Evolutionary conservation across 2,888 invertebrate genomes (phyloP).

Genomic region (Sesamia inferens): DNA sequence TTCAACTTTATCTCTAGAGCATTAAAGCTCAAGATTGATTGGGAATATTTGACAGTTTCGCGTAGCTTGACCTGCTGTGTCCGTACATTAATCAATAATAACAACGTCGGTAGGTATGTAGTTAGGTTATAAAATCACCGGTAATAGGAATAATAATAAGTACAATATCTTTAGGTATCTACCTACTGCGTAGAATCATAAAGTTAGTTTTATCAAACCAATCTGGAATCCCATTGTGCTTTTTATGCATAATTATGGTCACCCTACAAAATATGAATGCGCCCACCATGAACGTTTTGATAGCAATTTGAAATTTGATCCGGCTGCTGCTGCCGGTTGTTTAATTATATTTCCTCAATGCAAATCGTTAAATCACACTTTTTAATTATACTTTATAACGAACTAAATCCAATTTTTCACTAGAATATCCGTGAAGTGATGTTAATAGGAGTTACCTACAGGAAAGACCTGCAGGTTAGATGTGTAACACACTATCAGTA

Average conservation of each 20-base stretch:
- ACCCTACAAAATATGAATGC: constrained; percentile 74
- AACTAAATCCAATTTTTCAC: constrained; percentile 18
- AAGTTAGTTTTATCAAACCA: background rate
- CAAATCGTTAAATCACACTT: constrained; percentile 47
- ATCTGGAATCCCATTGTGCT: background rate
- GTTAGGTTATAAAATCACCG: background rate
- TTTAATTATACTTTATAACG: constrained; percentile 11
- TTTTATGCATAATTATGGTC: constrained; percentile 32
- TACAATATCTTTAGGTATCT: background rate
- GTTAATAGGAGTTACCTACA: background rate
- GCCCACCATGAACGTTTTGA: constrained; percentile 73
- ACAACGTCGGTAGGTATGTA: background rate
- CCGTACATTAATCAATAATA: background rate
- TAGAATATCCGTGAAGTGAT: constrained; percentile 16
- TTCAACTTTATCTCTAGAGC: too few species aligned
- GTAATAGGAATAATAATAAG: background rate
- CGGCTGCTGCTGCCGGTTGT: constrained; percentile 70
- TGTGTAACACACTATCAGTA: too few species aligned
- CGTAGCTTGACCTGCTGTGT: too few species aligned
- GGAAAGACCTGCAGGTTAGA: background rate
- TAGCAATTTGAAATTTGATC: constrained; percentile 81
- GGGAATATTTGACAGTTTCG: too few species aligned
- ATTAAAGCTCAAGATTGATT: too few species aligned
- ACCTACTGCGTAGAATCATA: background rate
- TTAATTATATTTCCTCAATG: constrained; percentile 62